Conservation (phyloP, 2,888 invertebrate genomes). For the Elegia similella region DNA sequence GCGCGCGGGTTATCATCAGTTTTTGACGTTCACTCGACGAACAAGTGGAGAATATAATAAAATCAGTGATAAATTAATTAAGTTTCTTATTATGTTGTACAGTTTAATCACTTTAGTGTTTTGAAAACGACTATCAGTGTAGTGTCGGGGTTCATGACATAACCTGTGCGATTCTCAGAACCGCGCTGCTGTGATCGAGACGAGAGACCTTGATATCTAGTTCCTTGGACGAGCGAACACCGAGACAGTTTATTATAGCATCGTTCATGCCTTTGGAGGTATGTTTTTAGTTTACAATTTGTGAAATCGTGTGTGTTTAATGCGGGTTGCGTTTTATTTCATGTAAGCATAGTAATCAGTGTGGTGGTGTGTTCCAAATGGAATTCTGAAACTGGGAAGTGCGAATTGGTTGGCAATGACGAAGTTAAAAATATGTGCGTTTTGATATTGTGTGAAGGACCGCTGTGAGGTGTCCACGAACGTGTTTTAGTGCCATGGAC, state of each 20-base stretch:
- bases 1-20: conserved; percentile 43
- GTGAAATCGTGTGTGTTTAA: conserved; percentile 60
- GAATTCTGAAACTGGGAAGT: conserved; percentile 54
- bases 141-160: conserved; percentile 41
- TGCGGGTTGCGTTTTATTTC: conserved; percentile 30
- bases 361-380: conserved; percentile 62
- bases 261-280: conserved; percentile 79
- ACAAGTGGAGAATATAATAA: conserved; percentile 34
- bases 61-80: conserved; percentile 23
- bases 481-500: conserved; percentile 69
- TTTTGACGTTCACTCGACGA: conserved; percentile 53
- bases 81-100: conserved; percentile 13
- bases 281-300: conserved; percentile 75
- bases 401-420: conserved; percentile 59
- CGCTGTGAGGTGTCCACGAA: conserved; percentile 62
- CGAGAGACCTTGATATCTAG: conserved; percentile 80
- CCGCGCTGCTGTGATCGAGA: conserved; percentile 67
- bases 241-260: conserved; percentile 77
- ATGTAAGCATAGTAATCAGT: conserved; percentile 47
- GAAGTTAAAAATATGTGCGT: conserved; percentile 66
- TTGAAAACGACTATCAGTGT: conserved; percentile 14
- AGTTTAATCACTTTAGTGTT: conserved; percentile 11
- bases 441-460: conserved; percentile 59
- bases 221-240: conserved; percentile 76
- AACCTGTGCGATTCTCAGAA: conserved; percentile 76